phyloP scores from a whole-genome alignment of 2,888 invertebrate species.

The Chrysolina americana region DNA sequence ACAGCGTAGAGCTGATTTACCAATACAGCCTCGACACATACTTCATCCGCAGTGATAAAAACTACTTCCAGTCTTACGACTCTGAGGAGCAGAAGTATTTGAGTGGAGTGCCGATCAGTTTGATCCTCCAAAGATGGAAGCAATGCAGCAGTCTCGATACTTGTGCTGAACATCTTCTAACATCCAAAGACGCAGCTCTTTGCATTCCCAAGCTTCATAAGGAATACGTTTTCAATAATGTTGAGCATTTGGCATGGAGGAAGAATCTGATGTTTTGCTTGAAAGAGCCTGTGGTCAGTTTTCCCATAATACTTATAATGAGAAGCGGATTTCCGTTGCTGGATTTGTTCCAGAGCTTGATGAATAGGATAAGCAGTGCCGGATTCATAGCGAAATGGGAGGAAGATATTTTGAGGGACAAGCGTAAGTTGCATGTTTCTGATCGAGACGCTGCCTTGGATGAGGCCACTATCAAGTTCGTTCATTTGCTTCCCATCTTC shows the following conservation, averaged over 20 bases:
- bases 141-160: conserved; percentile 50
- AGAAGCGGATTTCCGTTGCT: conserved; percentile 63
- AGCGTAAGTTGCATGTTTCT: conserved; percentile 9
- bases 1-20: conserved; percentile 54
- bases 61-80: conserved; percentile 50
- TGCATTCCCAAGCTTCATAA: conserved; percentile 59
- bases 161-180: conserved; percentile 55
- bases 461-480: conserved; percentile 40
- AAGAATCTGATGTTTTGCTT: conserved; percentile 56
- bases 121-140: conserved; percentile 40
- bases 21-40: conserved; percentile 55
- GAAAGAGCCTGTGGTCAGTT: conserved; percentile 58
- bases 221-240: conserved; percentile 57
- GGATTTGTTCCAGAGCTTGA: conserved; percentile 55
- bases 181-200: conserved; percentile 54
- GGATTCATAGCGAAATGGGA: conserved; percentile 56
- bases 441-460: conserved; percentile 24
- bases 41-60: conserved; percentile 48
- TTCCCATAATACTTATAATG: conserved; percentile 63
- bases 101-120: conserved; percentile 34
- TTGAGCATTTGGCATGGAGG: conserved; percentile 54
- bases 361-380: conserved; percentile 59
- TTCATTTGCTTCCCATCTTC: conserved; percentile 43
- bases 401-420: conserved; percentile 37
- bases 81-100: conserved; percentile 27